Evolutionary conservation across 2,888 invertebrate genomes (phyloP).

Genomic region (Drosophila fungiperda): DNA sequence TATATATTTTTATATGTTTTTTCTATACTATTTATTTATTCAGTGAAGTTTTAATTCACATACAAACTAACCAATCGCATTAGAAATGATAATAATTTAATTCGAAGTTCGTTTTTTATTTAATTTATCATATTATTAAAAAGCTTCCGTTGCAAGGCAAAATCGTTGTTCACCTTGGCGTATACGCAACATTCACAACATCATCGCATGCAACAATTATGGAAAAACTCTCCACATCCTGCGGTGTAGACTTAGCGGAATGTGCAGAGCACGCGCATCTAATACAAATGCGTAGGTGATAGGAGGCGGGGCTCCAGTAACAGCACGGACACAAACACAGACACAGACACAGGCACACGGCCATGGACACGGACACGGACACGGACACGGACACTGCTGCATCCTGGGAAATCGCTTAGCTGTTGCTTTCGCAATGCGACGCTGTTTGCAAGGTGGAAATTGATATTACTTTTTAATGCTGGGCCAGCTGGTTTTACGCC

Average conservation of each 20-base stretch:
- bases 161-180: constrained; percentile 43
- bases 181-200: constrained; percentile 52
- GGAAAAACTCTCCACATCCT: constrained; percentile 69
- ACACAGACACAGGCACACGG: constrained; percentile 8
- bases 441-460: constrained; percentile 76
- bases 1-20: too few species aligned
- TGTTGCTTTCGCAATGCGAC: constrained; percentile 73
- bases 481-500: constrained; percentile 70
- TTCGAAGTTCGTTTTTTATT: not conserved
- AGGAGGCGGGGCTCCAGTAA: constrained; percentile 65
- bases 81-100: not conserved
- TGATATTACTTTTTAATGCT: constrained; percentile 82
- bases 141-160: not conserved
- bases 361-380: constrained; percentile 8
- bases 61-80: not conserved
- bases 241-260: constrained; percentile 55
- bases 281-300: constrained; percentile 63
- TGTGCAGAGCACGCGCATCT: constrained; percentile 73
- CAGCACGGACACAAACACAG: constrained; percentile 15
- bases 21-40: not conserved
- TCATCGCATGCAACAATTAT: constrained; percentile 76
- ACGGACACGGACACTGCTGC: constrained; percentile 53
- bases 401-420: constrained; percentile 80
- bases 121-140: not conserved
- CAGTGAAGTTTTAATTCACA: not conserved